phyloP scores from a whole-genome alignment of 2,888 invertebrate species.

The Spialia ferax region DNA sequence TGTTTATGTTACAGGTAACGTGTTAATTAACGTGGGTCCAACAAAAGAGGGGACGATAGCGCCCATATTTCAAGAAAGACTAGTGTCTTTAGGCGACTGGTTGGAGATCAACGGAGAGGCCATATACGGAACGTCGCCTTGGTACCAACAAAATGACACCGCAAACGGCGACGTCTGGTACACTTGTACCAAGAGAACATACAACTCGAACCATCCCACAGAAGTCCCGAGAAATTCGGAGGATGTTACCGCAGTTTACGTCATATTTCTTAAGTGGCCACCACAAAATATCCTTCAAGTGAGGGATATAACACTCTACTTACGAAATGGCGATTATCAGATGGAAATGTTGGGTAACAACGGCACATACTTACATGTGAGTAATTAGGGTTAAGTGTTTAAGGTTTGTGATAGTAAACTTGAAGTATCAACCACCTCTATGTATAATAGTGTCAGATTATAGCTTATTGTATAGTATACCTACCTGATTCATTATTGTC shows the following conservation, averaged over 20 bases:
- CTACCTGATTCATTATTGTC: too few relatives aligned
- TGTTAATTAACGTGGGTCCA: constrained; percentile 95
- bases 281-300: constrained; percentile 76
- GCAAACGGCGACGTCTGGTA: constrained; percentile 91
- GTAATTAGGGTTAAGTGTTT: constrained; percentile 48
- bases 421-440: too few relatives aligned
- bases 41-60: constrained; percentile 95
- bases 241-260: constrained; percentile 85
- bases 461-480: too few relatives aligned
- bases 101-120: constrained; percentile 94
- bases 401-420: neutral
- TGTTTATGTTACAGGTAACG: constrained; percentile 88
- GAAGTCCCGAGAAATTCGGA: constrained; percentile 52
- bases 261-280: constrained; percentile 91
- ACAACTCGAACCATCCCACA: constrained; percentile 58
- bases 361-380: constrained; percentile 58
- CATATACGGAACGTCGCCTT: constrained; percentile 92
- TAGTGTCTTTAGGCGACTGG: constrained; percentile 93
- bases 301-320: constrained; percentile 55
- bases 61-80: constrained; percentile 95
- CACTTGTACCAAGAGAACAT: constrained; percentile 70
- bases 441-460: too few relatives aligned
- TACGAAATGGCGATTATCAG: constrained; percentile 58
- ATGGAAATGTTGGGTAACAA: constrained; percentile 64
- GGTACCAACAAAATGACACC: constrained; percentile 94